phyloP scores from a whole-genome alignment of 2,113 vertebrate genomes.

The Pampusana beccarii region DNA sequence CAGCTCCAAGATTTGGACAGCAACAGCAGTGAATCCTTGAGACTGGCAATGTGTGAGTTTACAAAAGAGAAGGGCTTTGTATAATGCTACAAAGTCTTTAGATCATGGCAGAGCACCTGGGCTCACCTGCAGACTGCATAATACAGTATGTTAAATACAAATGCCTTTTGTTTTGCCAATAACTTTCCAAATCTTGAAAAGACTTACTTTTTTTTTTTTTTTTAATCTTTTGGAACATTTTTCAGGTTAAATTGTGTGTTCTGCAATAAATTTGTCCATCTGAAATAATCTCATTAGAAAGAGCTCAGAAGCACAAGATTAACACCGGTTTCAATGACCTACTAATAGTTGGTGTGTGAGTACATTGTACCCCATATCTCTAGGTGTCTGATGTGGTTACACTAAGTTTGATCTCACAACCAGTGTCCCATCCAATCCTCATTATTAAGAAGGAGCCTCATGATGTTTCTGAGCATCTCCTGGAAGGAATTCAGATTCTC shows the following conservation, averaged over 20 bases:
- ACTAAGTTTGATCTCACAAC: not conserved
- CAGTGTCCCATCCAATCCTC: not conserved
- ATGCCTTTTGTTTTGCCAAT: not conserved
- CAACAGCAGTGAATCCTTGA: not conserved
- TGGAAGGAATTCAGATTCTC: not conserved
- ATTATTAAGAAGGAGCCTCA: not conserved
- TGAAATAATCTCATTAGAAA: not conserved
- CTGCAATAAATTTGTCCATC: not conserved
- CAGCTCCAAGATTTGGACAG: not conserved
- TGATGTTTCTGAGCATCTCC: not conserved
- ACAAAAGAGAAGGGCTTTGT: not conserved
- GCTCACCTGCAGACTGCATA: fast-evolving
- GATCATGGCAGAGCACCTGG: not conserved
- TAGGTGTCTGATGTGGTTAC: not conserved
- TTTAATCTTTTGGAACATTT: not conserved
- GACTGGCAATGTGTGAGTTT: fast-evolving
- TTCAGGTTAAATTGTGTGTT: not conserved
- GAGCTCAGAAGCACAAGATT: not conserved
- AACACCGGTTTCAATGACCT: not conserved
- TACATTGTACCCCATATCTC: not conserved
- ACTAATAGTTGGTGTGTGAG: not conserved
- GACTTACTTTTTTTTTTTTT: not conserved
- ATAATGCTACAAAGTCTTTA: not conserved
- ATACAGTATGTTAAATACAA: not conserved
- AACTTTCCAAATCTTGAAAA: not conserved